Conservation (phyloP, 1,140 invertebrate species). For the Hesperophylax magnus region DNA sequence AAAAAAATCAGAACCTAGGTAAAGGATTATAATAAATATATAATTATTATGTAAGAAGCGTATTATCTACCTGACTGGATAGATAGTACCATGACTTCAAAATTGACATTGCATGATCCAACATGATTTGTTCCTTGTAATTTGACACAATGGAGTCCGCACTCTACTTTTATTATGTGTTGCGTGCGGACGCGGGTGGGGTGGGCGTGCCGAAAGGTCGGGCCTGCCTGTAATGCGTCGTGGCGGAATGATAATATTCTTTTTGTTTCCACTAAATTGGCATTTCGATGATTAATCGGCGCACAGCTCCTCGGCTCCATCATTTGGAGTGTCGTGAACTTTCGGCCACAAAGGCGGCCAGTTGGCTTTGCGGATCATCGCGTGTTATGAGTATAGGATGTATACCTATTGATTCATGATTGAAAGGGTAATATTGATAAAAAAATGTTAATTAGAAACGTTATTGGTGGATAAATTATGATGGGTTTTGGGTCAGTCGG, state of each 20-base stretch:
- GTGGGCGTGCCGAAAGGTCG: constrained; percentile 7
- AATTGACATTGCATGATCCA: too few species aligned
- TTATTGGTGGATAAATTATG: too few species aligned
- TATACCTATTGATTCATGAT: background rate
- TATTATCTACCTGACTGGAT: too few species aligned
- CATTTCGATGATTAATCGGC: constrained; percentile 56
- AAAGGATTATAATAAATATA: too few species aligned
- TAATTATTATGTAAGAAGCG: too few species aligned
- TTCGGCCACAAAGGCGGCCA: constrained; percentile 22
- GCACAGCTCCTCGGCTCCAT: background rate
- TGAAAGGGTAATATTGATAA: constrained; percentile 1
- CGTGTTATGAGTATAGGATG: background rate
- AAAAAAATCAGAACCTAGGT: too few species aligned
- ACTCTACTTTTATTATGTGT: constrained; percentile 33
- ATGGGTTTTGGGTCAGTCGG: too few species aligned
- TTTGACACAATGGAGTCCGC: background rate
- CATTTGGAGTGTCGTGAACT: constrained; percentile 37
- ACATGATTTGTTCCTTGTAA: background rate
- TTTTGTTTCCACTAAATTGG: constrained; percentile 49
- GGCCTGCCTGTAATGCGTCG: background rate
- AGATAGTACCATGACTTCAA: too few species aligned
- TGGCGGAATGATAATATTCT: constrained; percentile 34
- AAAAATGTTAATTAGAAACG: background rate
- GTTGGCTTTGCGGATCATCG: background rate
- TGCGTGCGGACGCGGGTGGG: constrained; percentile 4